Base-by-base conservation (phyloP, 1,140 invertebrate species). In the Pogonomyrmex californicus region DNA sequence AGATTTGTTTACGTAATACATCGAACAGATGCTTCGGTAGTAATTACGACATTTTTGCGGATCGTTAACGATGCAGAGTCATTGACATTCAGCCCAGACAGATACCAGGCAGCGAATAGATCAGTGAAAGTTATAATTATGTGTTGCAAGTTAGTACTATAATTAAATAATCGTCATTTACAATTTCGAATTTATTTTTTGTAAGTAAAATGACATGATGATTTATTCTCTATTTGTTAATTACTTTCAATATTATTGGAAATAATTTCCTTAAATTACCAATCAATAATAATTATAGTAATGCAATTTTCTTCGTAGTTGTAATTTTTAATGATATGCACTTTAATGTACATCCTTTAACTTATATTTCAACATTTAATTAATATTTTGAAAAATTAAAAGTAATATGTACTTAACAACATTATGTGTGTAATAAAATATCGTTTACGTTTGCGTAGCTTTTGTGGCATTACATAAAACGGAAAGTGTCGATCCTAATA, bases 31-130 rank as follows among this genome's bases (percentile, higher is more conserved):
- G 44, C 79, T 83, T 73, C 41, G 38, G n/a, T 36, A 49, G 12
- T 75, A 83, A 73, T 83, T 83, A 75, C 79, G 68, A 83, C 54
- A 83, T 75, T 83, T 83, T 83, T 75, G 68, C 54, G n/a, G 6
- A 6, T 60, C 68, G 12, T n/a, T 60, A 83, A 83, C 10, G 68
- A 83, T n/a, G 14, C 41, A 14, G 30, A 82, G 66, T 82, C 79
- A 82, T 60, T 83, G 79, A 83, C 54, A 83, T 83, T 83, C 68
- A 47, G 14, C 30, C n/a, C 12, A 36, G 54, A 79, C 6, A 1
- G 30, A 63, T 30, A 41, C n/a, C 33, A 44, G 1, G 41, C 41
- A n/a, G 14, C 54, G 30, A 9, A 30, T 47, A 75, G 12, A 75
- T 83, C n/a, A 47, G 79, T 60, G 79, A 83, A 83, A 83, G 79